Evolutionary conservation across 2,888 invertebrate species (phyloP).

Genomic region (Agriopis leucophaearia): DNA sequence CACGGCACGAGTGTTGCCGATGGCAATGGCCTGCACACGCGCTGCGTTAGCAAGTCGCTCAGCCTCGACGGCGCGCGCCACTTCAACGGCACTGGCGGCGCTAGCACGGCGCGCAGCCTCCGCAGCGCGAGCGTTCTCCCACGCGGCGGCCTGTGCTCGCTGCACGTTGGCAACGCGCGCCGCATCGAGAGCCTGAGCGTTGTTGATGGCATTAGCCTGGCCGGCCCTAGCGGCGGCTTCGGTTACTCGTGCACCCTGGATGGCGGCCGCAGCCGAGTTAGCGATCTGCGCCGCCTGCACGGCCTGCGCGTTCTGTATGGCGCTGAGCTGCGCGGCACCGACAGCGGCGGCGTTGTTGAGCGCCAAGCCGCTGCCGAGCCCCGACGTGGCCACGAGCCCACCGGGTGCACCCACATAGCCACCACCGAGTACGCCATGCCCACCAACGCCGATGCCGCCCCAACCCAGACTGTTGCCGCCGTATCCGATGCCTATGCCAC

Average conservation of each 20-base stretch:
- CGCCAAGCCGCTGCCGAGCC: constrained; percentile 65
- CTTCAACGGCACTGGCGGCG: constrained; percentile 64
- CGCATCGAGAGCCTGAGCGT: constrained; percentile 78
- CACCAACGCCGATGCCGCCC: constrained; percentile 36
- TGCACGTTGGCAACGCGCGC: constrained; percentile 77
- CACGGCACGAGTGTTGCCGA: constrained; percentile 76
- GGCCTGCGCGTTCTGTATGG: constrained; percentile 81
- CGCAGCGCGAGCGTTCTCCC: constrained; percentile 75
- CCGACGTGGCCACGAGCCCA: no score
- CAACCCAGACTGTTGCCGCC: constrained; percentile 45
- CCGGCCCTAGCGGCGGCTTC: constrained; percentile 78
- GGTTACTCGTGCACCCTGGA: constrained; percentile 76
- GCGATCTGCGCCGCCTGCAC: constrained; percentile 77
- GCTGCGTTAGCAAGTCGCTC: constrained; percentile 77
- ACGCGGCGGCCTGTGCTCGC: constrained; percentile 79
- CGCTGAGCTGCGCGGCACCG: constrained; percentile 78
- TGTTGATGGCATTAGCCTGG: constrained; percentile 75
- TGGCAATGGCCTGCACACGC: constrained; percentile 76
- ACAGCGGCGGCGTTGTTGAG: constrained; percentile 77
- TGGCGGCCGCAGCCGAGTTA: constrained; percentile 78
- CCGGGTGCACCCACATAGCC: constrained; percentile 42
- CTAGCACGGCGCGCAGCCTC: constrained; percentile 78
- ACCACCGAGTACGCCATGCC: constrained; percentile 43
- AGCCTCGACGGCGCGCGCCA: constrained; percentile 68
- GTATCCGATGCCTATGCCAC: constrained; percentile 45